Evolutionary conservation across 2,113 vertebrate genomes (phyloP).

Genomic region (Brachyhypopomus occidentalis): DNA sequence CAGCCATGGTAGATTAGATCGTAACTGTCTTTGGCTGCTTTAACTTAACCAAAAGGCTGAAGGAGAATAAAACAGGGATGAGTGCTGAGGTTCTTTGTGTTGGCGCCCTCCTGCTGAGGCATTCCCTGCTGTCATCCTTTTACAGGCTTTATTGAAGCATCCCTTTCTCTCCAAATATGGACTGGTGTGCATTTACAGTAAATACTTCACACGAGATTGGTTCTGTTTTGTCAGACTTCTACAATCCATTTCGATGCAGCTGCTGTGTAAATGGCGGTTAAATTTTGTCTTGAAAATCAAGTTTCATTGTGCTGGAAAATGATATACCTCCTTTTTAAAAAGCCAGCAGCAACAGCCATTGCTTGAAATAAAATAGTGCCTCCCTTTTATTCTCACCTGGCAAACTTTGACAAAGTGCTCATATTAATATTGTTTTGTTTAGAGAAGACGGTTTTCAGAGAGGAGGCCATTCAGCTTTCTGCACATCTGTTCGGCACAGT

Average conservation of each 20-base stretch:
- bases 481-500: background rate
- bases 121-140: slow-evolving; percentile 1
- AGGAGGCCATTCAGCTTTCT: background rate
- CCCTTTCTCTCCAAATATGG: background rate
- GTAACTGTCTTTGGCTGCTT: slow-evolving; percentile 2
- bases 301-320: background rate
- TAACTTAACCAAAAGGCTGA: background rate
- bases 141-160: background rate
- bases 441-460: background rate
- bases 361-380: background rate
- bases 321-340: background rate
- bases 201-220: background rate
- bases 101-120: slow-evolving; percentile 2
- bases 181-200: background rate
- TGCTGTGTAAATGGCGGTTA: background rate
- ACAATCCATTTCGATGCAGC: background rate
- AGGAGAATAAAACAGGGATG: background rate
- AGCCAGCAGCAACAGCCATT: background rate
- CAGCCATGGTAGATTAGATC: slow-evolving; percentile 1
- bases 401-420: background rate
- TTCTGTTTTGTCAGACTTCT: background rate
- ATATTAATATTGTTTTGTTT: background rate
- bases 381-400: background rate
- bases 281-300: slow-evolving; percentile 1
- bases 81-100: slow-evolving; percentile 3